Conservation (phyloP, 37 sponge, comb jelly and placozoan species). For the Axinella damicornis region DNA sequence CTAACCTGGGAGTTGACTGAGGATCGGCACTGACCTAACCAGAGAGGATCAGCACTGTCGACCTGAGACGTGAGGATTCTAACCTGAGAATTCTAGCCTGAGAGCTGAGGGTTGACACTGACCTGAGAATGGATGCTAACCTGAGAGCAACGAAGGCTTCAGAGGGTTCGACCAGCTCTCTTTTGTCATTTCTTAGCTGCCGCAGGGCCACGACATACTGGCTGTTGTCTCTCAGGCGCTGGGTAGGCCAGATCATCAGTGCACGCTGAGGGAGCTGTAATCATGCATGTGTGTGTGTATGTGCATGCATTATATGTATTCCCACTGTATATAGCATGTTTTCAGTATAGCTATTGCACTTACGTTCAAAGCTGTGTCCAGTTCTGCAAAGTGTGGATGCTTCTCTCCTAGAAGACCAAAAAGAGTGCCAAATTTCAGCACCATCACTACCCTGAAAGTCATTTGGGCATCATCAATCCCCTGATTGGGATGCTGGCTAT, state of each 20-base stretch:
- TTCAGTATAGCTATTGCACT: not conserved
- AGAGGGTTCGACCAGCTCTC: conserved; percentile 46
- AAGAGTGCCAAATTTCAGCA: no score
- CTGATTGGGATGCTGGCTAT: no score
- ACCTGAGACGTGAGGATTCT: no score
- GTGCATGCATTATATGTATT: no score
- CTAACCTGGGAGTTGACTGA: no score
- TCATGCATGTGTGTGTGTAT: not conserved
- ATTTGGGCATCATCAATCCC: no score
- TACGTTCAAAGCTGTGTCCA: conserved; percentile 60
- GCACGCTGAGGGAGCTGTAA: conserved; percentile 25
- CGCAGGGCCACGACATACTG: conserved; percentile 76
- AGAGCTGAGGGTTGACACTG: no score
- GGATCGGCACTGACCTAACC: no score
- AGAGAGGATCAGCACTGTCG: no score
- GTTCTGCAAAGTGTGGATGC: conserved; percentile 80
- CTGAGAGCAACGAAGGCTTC: conserved; percentile 60
- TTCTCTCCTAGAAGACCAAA: conserved; percentile 36
- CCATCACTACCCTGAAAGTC: no score
- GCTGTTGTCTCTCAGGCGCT: conserved; percentile 38
- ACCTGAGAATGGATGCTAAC: conserved; percentile 8
- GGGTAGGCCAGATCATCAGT: conserved; percentile 78
- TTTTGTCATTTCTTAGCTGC: conserved; percentile 26
- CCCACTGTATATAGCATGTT: no score
- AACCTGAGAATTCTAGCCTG: no score